phyloP scores from a whole-genome alignment of 1,140 invertebrate species.

The Euura saliciscinereae region DNA sequence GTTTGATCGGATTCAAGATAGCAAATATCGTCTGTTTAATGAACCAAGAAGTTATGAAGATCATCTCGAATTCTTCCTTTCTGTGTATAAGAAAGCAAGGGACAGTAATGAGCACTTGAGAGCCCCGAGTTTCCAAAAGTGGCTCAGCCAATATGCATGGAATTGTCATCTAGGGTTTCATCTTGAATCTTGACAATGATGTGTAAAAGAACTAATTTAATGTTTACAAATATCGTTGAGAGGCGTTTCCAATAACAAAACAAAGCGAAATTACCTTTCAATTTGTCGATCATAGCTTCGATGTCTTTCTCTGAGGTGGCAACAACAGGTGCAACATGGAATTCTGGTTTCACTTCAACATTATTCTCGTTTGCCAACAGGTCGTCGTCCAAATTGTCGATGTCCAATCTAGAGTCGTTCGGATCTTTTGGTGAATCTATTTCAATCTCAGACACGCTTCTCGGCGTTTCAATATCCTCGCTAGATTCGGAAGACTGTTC shows the following conservation, averaged over 20 bases:
- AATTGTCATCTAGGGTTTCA: background rate
- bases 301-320: constrained; percentile 53
- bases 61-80: too few relatives aligned
- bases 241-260: background rate
- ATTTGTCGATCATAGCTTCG: constrained; percentile 53
- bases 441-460: constrained; percentile 49
- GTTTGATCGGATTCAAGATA: too few relatives aligned
- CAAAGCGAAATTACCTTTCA: constrained; percentile 46
- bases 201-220: background rate
- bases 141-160: background rate
- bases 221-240: background rate
- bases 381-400: constrained; percentile 44
- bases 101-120: too few relatives aligned
- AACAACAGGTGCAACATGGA: constrained; percentile 36
- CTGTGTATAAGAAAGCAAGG: too few relatives aligned
- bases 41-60: too few relatives aligned
- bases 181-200: background rate
- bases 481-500: constrained; percentile 40
- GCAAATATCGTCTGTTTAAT: too few relatives aligned
- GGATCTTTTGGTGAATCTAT: constrained; percentile 48
- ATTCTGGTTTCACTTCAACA: constrained; percentile 35
- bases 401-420: constrained; percentile 45
- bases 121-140: too few relatives aligned
- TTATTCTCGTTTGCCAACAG: constrained; percentile 28
- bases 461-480: constrained; percentile 46